A percentile compares a stretch with the other conserved stretches of the same genome.
Conservation (phyloP, 2,113 vertebrate genomes). For the Hoplias malabaricus region DNA sequence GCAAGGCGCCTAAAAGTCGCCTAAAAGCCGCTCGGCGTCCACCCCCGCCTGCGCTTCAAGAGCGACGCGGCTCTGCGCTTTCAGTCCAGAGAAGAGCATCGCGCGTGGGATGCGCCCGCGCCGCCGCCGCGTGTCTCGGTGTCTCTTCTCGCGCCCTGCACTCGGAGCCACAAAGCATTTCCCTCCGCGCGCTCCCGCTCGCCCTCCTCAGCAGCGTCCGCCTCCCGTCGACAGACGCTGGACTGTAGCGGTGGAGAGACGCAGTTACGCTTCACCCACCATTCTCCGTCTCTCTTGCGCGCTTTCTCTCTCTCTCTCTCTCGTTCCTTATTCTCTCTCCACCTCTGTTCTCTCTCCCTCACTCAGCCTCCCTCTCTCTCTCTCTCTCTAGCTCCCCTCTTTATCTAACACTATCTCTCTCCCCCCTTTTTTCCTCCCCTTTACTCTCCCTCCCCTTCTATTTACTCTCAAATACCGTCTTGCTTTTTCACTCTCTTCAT, state of each 20-base stretch:
- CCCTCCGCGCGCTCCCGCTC: conserved; percentile 17
- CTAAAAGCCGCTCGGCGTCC: conserved; percentile 50
- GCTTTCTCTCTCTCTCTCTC: conserved; percentile 10
- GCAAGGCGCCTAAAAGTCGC: conserved; percentile 47
- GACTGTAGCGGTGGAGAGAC: conserved; percentile 49
- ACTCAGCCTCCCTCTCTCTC: conserved; percentile 24
- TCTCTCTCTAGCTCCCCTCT: neutral
- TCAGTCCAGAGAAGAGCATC: conserved; percentile 22
- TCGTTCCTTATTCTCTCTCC: neutral
- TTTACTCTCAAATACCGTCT: neutral
- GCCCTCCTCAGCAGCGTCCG: conserved; percentile 44
- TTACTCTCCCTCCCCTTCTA: neutral
- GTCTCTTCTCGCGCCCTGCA: neutral
- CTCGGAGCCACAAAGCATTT: conserved; percentile 9
- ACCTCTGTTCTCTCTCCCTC: conserved; percentile 28
- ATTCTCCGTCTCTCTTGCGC: neutral
- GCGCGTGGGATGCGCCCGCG: conserved; percentile 39
- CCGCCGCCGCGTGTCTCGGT: conserved; percentile 32
- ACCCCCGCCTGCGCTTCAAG: conserved; percentile 51
- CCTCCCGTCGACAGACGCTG: conserved; percentile 52
- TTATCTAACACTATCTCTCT: conserved; percentile 1
- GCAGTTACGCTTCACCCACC: conserved; percentile 44
- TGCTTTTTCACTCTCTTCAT: neutral
- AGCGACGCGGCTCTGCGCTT: conserved; percentile 8
- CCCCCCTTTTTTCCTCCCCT: neutral